Base-by-base conservation (phyloP, 2,888 invertebrate genomes). In the Campoplex capitator region DNA sequence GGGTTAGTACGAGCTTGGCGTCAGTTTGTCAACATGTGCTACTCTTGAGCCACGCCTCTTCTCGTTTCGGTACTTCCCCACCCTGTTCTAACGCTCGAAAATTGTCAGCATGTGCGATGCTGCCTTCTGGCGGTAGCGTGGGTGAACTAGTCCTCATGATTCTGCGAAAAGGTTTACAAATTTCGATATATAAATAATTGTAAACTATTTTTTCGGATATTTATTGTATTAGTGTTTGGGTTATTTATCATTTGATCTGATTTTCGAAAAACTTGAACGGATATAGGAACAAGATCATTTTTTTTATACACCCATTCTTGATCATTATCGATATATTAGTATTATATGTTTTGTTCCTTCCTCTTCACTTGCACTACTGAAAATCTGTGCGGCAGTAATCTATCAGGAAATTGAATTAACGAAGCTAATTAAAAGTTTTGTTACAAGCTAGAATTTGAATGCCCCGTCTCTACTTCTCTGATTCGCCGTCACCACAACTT, bases 351-450 rank as follows among this genome's bases (percentile, higher is more conserved):
- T 28, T 51, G 45, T 51, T 35, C 9, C 16, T 16, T 51, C 54
- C 48, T 23, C 16, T 18, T 8, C 16, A 51, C 35, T 28, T 4
- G 48, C n/a, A 1, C 32, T 18, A 56, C 38, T 42, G 51, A 70
- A 6, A 62, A 62, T 16, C 32, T 16, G 32, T 32, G 62, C 11
- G 28, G 13, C 16, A 16, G 58, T 78, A 92, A 91, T 92, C 89
- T 88, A 91, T 90, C 90, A 88, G 89, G 87, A 84, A 90, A 89
- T 89, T 91, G 90, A 91, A 91, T 92, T 92, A 91, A 91, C 90
- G 88, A 88, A 91, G 88, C 87, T 91, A 91, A 92, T 92, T 92
- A 89, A 89, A 92, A 91, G 85, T 91, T 89, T 86, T 86, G 88
- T 76, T 42, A 35, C 68, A 42, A 28, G 38, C 28, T 71, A 16